phyloP scores from a whole-genome alignment of 2,113 vertebrate genomes.

The Poeciliopsis retropinna region DNA sequence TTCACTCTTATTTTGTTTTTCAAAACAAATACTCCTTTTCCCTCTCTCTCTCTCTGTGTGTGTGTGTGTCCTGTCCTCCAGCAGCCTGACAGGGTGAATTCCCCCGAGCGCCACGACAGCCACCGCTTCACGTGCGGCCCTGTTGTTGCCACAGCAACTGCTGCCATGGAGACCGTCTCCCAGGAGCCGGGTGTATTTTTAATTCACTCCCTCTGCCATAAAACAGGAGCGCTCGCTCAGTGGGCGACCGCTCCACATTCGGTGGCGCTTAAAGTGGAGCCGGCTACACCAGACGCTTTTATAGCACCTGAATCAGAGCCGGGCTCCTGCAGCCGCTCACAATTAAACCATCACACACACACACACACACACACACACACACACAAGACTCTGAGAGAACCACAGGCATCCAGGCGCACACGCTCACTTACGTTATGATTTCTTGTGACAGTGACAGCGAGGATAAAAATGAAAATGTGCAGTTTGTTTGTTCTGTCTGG shows the following conservation, averaged over 20 bases:
- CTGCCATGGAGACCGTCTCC: constrained; percentile 76
- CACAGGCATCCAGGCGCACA: not conserved
- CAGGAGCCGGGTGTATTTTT: constrained; percentile 75
- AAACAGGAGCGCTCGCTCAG: constrained; percentile 72
- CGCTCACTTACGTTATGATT: constrained; percentile 23
- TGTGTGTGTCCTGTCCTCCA: constrained; percentile 20
- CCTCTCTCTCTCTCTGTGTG: not conserved
- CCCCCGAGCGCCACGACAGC: constrained; percentile 50
- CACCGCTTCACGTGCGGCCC: constrained; percentile 67
- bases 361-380: not conserved
- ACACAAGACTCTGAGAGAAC: constrained; percentile 12
- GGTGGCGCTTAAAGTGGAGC: constrained; percentile 46
- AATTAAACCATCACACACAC: constrained; percentile 29
- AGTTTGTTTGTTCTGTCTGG: constrained; percentile 45
- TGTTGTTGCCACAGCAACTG: constrained; percentile 67
- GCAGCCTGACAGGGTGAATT: constrained; percentile 56
- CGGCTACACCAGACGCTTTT: constrained; percentile 42
- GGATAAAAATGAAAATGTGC: constrained; percentile 34
- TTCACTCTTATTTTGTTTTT: constrained; percentile 4
- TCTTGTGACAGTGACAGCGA: constrained; percentile 9
- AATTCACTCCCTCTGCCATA: constrained; percentile 58
- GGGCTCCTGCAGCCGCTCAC: constrained; percentile 21
- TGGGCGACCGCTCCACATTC: constrained; percentile 73
- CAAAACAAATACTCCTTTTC: too few relatives aligned
- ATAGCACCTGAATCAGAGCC: constrained; percentile 39